Conservation (phyloP, 2,888 invertebrate genomes). For the Polyploca ridens region DNA sequence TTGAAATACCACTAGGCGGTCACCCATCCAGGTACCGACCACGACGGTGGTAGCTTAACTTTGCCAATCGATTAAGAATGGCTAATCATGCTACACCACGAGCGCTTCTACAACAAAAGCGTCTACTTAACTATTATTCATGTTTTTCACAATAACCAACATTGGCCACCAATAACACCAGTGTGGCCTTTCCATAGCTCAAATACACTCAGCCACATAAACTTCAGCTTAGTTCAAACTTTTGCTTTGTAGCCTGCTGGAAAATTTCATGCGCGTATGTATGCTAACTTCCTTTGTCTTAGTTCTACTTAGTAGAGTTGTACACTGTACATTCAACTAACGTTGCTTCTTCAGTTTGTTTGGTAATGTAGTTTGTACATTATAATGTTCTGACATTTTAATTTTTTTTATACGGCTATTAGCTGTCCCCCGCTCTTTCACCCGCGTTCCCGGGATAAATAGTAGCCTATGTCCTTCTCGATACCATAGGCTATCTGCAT, state of each 20-base stretch:
- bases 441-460: too few relatives aligned
- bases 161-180: not conserved
- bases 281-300: constrained; percentile 3
- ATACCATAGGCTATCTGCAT: too few relatives aligned
- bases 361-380: not conserved
- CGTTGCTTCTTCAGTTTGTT: not conserved
- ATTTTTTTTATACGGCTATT: too few relatives aligned
- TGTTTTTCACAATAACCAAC: not conserved
- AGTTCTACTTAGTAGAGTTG: not conserved
- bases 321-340: not conserved
- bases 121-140: too few relatives aligned
- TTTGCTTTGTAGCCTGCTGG: not conserved
- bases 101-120: too few relatives aligned
- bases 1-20: too few relatives aligned
- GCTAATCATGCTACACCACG: too few relatives aligned
- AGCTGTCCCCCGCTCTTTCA: too few relatives aligned
- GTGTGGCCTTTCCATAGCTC: not conserved
- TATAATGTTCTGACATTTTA: not conserved
- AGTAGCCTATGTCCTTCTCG: too few relatives aligned
- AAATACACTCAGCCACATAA: not conserved
- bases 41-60: too few relatives aligned
- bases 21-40: too few relatives aligned
- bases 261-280: constrained; percentile 1
- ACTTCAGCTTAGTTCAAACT: constrained; percentile 1
- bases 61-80: too few relatives aligned